Base-by-base conservation (phyloP, 2,888 invertebrate species). In the Drosophila austrosaltans region DNA sequence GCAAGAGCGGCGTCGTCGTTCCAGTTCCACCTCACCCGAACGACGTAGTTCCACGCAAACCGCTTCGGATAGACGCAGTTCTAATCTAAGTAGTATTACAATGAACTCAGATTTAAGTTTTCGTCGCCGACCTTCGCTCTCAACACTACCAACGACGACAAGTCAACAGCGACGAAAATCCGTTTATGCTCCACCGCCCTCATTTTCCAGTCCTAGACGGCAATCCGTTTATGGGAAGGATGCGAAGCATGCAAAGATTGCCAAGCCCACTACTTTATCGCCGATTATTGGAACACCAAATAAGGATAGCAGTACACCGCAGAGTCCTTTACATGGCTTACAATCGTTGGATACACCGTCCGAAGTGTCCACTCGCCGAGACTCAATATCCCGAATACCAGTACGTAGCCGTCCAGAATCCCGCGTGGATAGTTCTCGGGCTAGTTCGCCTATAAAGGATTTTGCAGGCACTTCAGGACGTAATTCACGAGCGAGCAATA, bases 251-350 rank as follows among this genome's bases (percentile, higher is more conserved):
- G 78, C 90, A 0, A 91, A 91, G 73, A 89, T 92, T 48, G 90
- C 84, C 6, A 92, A 92, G 53, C 92, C 92, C 10, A 88, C 90
- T 25, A 91, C 91, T 1, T 73, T 93, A 1, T 93, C 92, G 0
- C 92, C 92, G 0, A 93, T 93, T 12, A 90, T 92, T 60, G 92
- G 92, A 1, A 93, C 92, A 0, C 92, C 92, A 2, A 93, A 93
- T 64, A 92, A 91, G 72, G 92, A 93, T 25, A 77, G 89, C 63
- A 82, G 90, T 40, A 78, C 87, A 12, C 78, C 78, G 0, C 87
- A 87, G 25, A 90, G 91, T 77, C 89, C 90, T 0, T 61, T 78
- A 3, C 84, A 86, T 70, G 77, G 78, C 0, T 69, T 77, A 12
- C 72, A 80, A 3, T 87, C 72, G 4, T 1, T 64, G 22, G 85